Conservation (phyloP, 2,113 vertebrate species). For the Haemorhous mexicanus region DNA sequence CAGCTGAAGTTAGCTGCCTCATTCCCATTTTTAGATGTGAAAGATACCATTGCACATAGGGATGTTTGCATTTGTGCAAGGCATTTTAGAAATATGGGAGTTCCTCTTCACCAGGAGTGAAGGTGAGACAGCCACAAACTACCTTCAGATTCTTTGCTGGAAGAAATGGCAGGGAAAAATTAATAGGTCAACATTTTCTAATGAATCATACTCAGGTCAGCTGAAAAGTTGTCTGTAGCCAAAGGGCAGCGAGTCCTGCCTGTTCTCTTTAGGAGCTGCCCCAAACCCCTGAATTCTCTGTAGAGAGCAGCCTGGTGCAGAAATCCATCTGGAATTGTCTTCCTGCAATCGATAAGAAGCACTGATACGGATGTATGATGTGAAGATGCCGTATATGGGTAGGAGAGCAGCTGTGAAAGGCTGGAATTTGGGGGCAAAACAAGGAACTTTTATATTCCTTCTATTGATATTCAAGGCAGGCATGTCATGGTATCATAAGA, state of each 20-base stretch:
- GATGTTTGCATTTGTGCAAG: background rate
- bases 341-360: background rate
- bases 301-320: background rate
- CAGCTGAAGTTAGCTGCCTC: background rate
- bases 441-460: background rate
- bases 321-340: background rate
- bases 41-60: background rate
- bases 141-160: background rate
- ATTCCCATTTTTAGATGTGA: background rate
- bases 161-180: background rate
- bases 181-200: background rate
- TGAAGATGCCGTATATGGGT: background rate
- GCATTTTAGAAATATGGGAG: background rate
- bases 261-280: background rate
- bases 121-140: background rate
- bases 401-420: background rate
- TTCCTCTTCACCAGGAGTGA: background rate
- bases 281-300: background rate
- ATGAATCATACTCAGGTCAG: background rate
- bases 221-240: background rate
- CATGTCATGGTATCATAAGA: background rate
- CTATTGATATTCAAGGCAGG: background rate
- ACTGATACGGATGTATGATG: rapidly evolving
- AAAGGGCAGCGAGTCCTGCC: background rate
- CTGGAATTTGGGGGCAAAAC: background rate